Evolutionary conservation across 2,888 invertebrate genomes (phyloP).

Genomic region (Mesorhabditis spiculigera): DNA sequence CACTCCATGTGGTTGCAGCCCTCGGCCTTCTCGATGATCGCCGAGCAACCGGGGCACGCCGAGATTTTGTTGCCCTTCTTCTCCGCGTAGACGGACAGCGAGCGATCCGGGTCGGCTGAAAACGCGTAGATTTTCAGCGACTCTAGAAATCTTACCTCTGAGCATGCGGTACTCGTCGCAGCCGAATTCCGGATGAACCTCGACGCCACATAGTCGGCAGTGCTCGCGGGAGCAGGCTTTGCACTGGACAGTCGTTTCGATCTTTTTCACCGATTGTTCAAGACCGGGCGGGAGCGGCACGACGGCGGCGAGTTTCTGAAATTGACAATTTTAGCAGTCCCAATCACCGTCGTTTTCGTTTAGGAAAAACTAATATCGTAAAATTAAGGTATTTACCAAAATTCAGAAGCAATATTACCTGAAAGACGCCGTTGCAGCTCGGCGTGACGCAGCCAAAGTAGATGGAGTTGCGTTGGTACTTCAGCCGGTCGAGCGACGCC

Average conservation of each 20-base stretch:
- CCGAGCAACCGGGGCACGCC: conserved; percentile 1
- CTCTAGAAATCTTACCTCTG: not conserved
- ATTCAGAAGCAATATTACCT: not conserved
- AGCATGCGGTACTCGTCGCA: not conserved
- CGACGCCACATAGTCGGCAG: not conserved
- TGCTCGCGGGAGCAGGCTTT: not conserved
- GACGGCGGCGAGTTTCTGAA: too few species aligned
- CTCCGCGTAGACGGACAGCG: not conserved
- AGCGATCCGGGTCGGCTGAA: not conserved
- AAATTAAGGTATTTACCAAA: not conserved
- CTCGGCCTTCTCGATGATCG: not conserved
- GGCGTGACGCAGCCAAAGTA: conserved; percentile 4
- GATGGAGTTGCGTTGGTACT: not conserved
- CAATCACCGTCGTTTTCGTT: not conserved
- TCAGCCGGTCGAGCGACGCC: not conserved
- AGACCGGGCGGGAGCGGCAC: too few species aligned
- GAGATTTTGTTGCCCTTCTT: not conserved
- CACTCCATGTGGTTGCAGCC: conserved; percentile 5
- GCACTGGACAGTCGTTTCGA: not conserved
- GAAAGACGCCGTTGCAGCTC: not conserved
- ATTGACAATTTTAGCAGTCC: too few species aligned
- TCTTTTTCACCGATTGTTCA: too few species aligned
- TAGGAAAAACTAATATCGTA: not conserved
- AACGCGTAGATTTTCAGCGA: not conserved
- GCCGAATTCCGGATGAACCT: not conserved